Conservation (phyloP, 2,113 vertebrate genomes). For the Pelecanoides urinatrix region DNA sequence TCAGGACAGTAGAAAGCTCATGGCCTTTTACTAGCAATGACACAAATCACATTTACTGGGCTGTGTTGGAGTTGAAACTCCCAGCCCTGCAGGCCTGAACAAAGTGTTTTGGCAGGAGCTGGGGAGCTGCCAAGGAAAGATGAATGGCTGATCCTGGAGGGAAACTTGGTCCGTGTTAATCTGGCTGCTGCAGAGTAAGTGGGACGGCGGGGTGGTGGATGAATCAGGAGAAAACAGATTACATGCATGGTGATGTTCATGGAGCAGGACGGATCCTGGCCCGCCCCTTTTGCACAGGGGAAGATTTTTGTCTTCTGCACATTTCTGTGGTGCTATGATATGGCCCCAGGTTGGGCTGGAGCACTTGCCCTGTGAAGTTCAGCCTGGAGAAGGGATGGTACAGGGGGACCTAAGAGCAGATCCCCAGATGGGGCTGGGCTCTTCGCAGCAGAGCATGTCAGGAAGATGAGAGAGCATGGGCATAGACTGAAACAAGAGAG, state of each 20-base stretch:
- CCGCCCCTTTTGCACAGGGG: accelerated
- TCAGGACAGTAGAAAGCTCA: not conserved
- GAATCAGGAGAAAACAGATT: not conserved
- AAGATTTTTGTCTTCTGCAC: not conserved
- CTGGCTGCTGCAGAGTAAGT: not conserved
- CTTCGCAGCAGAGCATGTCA: too few relatives aligned
- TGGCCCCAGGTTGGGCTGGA: not conserved
- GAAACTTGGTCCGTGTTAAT: not conserved
- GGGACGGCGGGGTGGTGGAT: not conserved
- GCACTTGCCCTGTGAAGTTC: not conserved
- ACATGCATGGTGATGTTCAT: not conserved
- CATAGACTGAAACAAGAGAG: not conserved
- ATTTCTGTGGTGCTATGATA: not conserved
- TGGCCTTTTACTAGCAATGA: not conserved
- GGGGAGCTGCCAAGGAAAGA: not conserved
- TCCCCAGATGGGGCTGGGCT: not conserved
- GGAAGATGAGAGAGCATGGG: not conserved
- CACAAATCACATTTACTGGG: not conserved
- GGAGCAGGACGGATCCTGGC: not conserved
- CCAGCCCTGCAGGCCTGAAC: not conserved
- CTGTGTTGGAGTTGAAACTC: not conserved
- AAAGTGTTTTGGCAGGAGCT: not conserved
- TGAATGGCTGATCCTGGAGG: not conserved
- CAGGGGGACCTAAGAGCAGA: not conserved
- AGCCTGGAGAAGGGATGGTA: not conserved